phyloP scores from a whole-genome alignment of 37 sponge, comb jelly and placozoan genomes.

The Geodia barretti region DNA sequence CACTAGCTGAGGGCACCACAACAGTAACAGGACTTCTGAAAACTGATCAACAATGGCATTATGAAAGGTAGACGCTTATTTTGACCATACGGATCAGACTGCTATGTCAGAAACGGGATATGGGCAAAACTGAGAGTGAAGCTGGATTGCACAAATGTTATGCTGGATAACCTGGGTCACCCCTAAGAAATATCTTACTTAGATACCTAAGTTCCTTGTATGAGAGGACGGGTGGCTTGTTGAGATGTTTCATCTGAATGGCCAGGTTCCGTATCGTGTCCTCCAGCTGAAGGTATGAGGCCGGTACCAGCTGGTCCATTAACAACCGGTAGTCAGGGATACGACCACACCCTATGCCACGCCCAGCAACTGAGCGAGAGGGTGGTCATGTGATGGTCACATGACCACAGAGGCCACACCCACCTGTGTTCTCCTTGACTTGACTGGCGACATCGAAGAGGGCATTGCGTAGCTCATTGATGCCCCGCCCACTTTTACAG shows the following conservation, averaged over 20 bases:
- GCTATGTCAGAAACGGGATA: no score
- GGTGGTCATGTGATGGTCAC: background rate
- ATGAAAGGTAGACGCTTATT: no score
- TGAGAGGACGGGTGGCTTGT: constrained; percentile 68
- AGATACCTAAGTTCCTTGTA: constrained; percentile 62
- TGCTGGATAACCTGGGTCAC: no score
- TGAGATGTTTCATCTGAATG: constrained; percentile 14
- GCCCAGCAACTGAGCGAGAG: constrained; percentile 24
- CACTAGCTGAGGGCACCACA: no score
- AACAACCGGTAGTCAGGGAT: constrained; percentile 64
- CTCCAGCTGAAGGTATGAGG: constrained; percentile 84
- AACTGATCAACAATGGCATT: no score
- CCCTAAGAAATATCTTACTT: no score
- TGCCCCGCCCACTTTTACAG: constrained; percentile 43
- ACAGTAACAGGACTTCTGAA: no score
- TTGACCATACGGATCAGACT: no score
- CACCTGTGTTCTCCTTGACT: constrained; percentile 71
- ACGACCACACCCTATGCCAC: constrained; percentile 60
- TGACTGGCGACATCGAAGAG: constrained; percentile 77
- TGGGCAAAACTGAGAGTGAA: no score
- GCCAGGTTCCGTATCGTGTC: constrained; percentile 73
- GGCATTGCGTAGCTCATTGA: constrained; percentile 52
- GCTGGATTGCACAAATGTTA: no score
- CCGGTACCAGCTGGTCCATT: constrained; percentile 88
- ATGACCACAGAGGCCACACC: background rate